These are phyloP conservation scores for Platyrinchus mystaceus DNA, from an alignment of 2,797 vertebrate genomes.

Conservation along the genomic window DNA sequence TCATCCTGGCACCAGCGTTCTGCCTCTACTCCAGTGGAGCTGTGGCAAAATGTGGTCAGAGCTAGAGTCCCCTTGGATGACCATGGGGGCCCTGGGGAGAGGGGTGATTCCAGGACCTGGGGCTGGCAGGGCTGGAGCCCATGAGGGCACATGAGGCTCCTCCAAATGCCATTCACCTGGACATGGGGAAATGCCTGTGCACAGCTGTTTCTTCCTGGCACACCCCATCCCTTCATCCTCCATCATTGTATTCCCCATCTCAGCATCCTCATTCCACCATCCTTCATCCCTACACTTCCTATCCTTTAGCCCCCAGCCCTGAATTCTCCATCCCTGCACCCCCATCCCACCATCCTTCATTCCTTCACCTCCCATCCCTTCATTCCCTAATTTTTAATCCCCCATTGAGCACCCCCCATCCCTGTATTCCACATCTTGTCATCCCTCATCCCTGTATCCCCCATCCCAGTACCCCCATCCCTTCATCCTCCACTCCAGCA, in stretches of 20 bases:
- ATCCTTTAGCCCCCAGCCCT: neutral
- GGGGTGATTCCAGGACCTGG: rapidly evolving
- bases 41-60: rapidly evolving
- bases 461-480: neutral
- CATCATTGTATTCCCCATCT: neutral
- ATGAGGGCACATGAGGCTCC: rapidly evolving
- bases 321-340: too few species aligned
- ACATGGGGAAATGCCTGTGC: neutral
- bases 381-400: too few species aligned
- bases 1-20: neutral
- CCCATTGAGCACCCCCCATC: neutral
- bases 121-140: neutral
- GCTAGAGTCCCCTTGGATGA: neutral
- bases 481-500: neutral
- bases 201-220: neutral
- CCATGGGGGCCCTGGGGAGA: rapidly evolving
- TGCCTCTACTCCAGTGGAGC: rapidly evolving
- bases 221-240: neutral
- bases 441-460: neutral
- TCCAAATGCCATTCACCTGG: rapidly evolving
- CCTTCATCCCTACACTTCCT: neutral
- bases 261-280: neutral
- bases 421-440: neutral
- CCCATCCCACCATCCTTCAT: neutral
- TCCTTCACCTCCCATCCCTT: neutral